A percentile compares a stretch with the other conserved stretches of the same genome.
These are phyloP conservation scores for Pseudococcus jackbeardsleyi DNA, from an alignment of 2,888 invertebrate genomes.

Conservation along the genomic window DNA sequence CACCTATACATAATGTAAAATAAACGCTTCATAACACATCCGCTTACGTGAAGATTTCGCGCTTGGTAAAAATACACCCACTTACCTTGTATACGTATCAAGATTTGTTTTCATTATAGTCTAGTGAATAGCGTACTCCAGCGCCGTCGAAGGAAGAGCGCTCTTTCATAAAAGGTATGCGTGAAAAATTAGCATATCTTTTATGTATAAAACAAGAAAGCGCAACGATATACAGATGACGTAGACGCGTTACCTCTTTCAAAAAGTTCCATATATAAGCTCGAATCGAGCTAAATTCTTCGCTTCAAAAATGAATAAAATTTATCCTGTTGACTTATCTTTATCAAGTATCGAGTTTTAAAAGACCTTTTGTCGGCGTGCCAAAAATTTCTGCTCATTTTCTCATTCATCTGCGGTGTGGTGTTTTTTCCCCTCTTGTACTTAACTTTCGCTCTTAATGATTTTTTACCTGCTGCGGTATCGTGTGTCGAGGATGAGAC, in stretches of 20 bases:
- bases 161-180: conserved; percentile 45
- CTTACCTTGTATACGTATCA: neutral
- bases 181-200: conserved; percentile 57
- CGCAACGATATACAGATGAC: conserved; percentile 49
- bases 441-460: neutral
- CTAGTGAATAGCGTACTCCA: conserved; percentile 15
- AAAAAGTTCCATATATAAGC: conserved; percentile 33
- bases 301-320: conserved; percentile 48
- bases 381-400: conserved; percentile 18
- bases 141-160: neutral
- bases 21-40: neutral
- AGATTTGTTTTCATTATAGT: conserved; percentile 26
- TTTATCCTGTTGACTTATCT: conserved; percentile 52
- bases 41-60: neutral
- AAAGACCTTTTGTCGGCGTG: conserved; percentile 38
- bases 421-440: neutral
- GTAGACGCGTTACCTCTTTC: conserved; percentile 29
- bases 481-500: neutral
- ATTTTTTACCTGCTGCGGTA: neutral
- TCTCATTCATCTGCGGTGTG: neutral
- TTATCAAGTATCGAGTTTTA: conserved; percentile 47
- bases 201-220: conserved; percentile 54
- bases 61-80: neutral
- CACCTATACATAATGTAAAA: neutral
- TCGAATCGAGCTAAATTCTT: conserved; percentile 54